Evolutionary conservation across 2,888 invertebrate species (phyloP).

Genomic region (Antitype chi): DNA sequence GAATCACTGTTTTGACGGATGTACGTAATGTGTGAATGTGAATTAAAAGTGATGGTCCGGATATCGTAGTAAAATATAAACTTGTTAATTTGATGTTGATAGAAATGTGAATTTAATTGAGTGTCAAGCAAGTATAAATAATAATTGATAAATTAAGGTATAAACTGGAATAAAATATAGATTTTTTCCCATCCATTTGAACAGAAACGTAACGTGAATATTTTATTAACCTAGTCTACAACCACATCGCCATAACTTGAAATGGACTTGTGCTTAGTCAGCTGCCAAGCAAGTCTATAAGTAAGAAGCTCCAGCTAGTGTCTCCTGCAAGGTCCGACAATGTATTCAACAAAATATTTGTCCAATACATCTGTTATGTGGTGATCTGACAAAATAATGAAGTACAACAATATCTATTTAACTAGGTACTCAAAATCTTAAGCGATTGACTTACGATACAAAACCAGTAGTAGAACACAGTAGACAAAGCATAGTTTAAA

Average conservation of each 20-base stretch:
- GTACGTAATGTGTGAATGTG: slow-evolving; percentile 42
- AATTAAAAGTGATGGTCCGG: slow-evolving; percentile 34
- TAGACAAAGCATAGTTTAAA: slow-evolving; percentile 40
- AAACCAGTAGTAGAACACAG: not conserved
- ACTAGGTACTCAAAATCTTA: not conserved
- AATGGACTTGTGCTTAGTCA: not conserved
- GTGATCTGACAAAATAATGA: not conserved
- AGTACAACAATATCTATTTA: too few relatives aligned
- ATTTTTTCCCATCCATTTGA: not conserved
- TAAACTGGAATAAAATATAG: slow-evolving; percentile 14
- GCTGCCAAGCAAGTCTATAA: not conserved
- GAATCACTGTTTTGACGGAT: slow-evolving; percentile 56
- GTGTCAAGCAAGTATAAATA: slow-evolving; percentile 20
- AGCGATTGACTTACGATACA: not conserved
- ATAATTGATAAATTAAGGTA: not conserved
- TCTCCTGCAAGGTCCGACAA: not conserved
- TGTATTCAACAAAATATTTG: slow-evolving; percentile 6
- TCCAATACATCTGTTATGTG: not conserved
- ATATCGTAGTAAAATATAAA: slow-evolving; percentile 32
- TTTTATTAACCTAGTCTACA: not conserved
- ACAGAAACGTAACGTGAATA: slow-evolving; percentile 1
- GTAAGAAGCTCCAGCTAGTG: too few relatives aligned
- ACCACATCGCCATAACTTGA: not conserved
- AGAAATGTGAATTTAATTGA: slow-evolving; percentile 37
- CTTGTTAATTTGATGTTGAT: slow-evolving; percentile 33